Base-by-base conservation (phyloP, 2,797 vertebrate species). In the Enteromius trimaculatus region DNA sequence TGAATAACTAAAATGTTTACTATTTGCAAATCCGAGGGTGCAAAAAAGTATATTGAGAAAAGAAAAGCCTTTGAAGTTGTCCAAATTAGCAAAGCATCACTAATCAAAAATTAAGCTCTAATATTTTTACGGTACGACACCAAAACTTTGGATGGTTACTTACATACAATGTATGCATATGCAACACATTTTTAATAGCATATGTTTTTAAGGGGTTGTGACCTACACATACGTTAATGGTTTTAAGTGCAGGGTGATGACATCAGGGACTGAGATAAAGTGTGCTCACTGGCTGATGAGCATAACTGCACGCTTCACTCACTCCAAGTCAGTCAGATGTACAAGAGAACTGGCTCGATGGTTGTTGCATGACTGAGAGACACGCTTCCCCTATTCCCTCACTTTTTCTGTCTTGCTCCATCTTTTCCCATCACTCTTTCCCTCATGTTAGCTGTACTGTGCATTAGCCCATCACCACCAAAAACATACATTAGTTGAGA, bases 181-280 rank as follows among this genome's bases (percentile, higher is more conserved):
- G 10, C 37, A 31, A 85, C 47, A 80, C 55, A 86, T 68, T 72
- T 29, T 23, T 81, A 17, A 31, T 75, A 78, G 69, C 68, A 66
- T 76, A 60, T 62, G 55, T 80, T 64, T 31, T 8, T 26, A 10
- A 58, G 17, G 21, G 26, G 29, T 53, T 37, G 44, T 75, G 66
- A 70, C 37, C 37, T 77, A 29, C 51, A 70, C 39, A 47, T 6
- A 8, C 58, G n/a, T 37, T 79, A 58, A 74, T 39, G 60, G 23
- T 74, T 55, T 44, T 44, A 70, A 79, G 37, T 79, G 80, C 9
- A 42, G 69, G 65, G 65, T 34, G 60, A 71, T 87, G 86, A 83
- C 83, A 76, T 85, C 51, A 66, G 34, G 17, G 58, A 9, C 65
- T 47, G 37, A 86, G 76, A 86, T 69, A 44, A 39, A 77, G 19